Conservation (phyloP, 2,113 vertebrate genomes). For the Rousettus leschenaultii region DNA sequence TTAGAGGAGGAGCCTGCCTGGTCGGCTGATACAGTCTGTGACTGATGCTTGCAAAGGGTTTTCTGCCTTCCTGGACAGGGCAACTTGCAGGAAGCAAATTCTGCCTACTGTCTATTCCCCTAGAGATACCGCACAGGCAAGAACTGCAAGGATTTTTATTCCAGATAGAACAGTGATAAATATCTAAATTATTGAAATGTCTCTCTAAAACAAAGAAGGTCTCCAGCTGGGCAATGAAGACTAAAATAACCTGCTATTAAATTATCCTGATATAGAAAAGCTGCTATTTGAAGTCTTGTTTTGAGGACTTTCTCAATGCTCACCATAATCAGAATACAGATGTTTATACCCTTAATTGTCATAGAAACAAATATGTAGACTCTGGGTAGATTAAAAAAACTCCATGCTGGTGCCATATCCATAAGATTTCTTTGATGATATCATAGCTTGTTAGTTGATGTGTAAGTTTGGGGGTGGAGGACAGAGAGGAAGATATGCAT, state of each 20-base stretch:
- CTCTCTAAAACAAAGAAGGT: conserved; percentile 12
- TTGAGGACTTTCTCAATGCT: background rate
- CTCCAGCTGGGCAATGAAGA: background rate
- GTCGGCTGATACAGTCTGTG: background rate
- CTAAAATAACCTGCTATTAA: conserved; percentile 19
- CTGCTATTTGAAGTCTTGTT: conserved; percentile 13
- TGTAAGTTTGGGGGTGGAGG: background rate
- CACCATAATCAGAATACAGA: background rate
- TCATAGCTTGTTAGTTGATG: background rate
- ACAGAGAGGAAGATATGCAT: background rate
- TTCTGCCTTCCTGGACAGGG: background rate
- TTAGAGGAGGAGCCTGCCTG: background rate
- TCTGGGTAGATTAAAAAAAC: background rate
- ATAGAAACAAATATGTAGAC: conserved; percentile 6
- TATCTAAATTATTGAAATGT: background rate
- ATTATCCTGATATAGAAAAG: background rate
- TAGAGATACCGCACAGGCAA: background rate
- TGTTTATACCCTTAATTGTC: background rate
- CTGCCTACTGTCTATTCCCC: background rate
- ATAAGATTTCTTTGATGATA: background rate
- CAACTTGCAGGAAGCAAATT: background rate
- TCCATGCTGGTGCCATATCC: background rate
- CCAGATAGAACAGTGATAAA: background rate
- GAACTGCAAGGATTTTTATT: background rate
- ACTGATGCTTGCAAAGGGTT: background rate